Evolutionary conservation across 2,113 vertebrate genomes (phyloP).

Genomic region (Grammomys surdaster): DNA sequence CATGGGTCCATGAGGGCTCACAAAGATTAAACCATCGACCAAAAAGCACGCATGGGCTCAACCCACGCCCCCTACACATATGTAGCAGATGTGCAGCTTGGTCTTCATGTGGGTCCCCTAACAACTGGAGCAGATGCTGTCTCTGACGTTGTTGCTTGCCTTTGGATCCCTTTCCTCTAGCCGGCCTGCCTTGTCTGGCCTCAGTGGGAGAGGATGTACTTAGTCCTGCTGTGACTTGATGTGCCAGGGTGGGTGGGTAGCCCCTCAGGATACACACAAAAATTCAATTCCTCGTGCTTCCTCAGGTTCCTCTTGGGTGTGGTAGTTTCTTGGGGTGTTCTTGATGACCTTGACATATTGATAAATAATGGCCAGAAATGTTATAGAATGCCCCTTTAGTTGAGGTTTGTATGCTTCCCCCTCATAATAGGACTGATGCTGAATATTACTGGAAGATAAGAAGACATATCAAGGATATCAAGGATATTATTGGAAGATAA

Average conservation of each 20-base stretch:
- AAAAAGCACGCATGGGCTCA: too few species aligned
- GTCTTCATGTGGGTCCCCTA: too few species aligned
- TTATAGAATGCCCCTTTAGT: background rate
- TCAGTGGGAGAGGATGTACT: too few species aligned
- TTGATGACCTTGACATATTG: background rate
- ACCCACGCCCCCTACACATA: too few species aligned
- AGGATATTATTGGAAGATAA: background rate
- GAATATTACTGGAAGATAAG: conserved; percentile 36
- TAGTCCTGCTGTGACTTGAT: too few species aligned
- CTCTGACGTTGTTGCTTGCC: too few species aligned
- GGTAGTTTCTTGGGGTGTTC: background rate
- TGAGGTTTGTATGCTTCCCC: background rate
- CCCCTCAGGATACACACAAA: background rate
- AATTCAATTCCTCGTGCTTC: background rate
- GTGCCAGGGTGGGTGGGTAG: background rate
- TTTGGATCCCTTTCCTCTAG: too few species aligned
- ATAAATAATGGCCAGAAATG: background rate
- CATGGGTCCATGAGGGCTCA: too few species aligned
- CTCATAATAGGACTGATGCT: background rate
- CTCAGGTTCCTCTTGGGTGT: background rate
- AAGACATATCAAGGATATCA: background rate
- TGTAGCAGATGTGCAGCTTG: too few species aligned
- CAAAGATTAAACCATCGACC: too few species aligned
- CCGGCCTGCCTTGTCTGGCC: too few species aligned
- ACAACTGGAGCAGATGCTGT: too few species aligned